Evolutionary conservation across 2,888 invertebrate genomes (phyloP), one percentile per base, ranked within the genome.

Genomic region (Harpagoxenus sublaevis): DNA sequence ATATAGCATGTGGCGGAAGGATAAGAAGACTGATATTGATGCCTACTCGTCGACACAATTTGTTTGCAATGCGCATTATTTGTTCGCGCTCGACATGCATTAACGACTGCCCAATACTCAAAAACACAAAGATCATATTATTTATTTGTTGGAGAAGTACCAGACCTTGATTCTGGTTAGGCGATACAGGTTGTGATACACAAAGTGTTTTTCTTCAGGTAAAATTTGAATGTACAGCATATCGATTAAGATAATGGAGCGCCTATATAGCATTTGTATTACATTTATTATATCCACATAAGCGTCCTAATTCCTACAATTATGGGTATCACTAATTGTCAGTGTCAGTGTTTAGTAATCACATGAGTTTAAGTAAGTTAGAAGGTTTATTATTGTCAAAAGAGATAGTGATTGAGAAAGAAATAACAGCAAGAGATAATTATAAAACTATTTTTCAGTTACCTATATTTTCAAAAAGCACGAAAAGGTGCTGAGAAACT

Each of bases 181-280:
- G 99, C 2, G 99, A 99, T 95, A 99, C 99, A 3, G 99, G 99
- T 42, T 98, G 98, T 91, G 99, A 99, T 53, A 98, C 93, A 99
- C 99, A 0, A 99, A 99, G 23, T 23, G 23, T 23, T 96, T 97
- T 99, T 87, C 98, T 99, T 71, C 98, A 98, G 97, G 98, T 98
- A 95, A 95, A 96, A 94, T 79, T 79, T 3, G 0, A 55, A 31
- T 12, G 3, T 51, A 5, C 15, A 18, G 28, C 15, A 48, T 15
- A 51, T 23, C 12, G 9, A 6, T 65, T 55, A 10, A 63, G 12
- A 31, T 68, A 15, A 35, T 10, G 15, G 10, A 53, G n/a, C 53
- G 0, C n/a, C 12, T 15, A 35, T 35, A 2, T 5, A 31, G 2
- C 31, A 62, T 65, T 18, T 42, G 1, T 39, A 48, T 48, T 18